Percentiles rank a stretch among this genome's conserved stretches.
phyloP scores from a whole-genome alignment of 2,888 invertebrate genomes.

The Acrobasis repandana region DNA sequence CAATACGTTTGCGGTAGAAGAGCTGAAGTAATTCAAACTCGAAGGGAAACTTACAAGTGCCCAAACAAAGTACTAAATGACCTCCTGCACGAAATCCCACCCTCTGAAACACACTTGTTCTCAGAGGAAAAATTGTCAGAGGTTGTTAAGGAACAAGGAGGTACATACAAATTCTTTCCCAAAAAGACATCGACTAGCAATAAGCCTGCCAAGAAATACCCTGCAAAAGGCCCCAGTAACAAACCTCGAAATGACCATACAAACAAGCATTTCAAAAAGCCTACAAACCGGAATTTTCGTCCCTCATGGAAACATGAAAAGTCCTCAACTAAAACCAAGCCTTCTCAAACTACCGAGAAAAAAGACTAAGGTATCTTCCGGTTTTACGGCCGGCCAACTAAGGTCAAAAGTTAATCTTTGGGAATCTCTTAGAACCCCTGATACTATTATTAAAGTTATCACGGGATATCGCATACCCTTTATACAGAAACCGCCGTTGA shows the following conservation, averaged over 20 bases:
- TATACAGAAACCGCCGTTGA: neutral
- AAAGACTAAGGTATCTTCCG: neutral
- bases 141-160: neutral
- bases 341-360: neutral
- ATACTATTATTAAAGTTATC: neutral
- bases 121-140: neutral
- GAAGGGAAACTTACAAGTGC: slow-evolving; percentile 2
- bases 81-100: slow-evolving; percentile 3
- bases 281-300: neutral
- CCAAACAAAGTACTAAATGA: neutral
- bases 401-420: neutral
- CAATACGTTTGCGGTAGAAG: neutral
- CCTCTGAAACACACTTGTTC: neutral
- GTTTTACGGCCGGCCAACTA: neutral
- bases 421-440: neutral
- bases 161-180: neutral
- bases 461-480: neutral
- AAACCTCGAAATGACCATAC: neutral
- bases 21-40: neutral
- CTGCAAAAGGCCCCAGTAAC: too few species aligned
- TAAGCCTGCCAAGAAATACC: neutral
- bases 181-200: neutral
- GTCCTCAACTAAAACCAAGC: neutral
- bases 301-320: neutral
- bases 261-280: neutral